phyloP scores from a whole-genome alignment of 2,888 invertebrate species.

The Blastobasis adustella region DNA sequence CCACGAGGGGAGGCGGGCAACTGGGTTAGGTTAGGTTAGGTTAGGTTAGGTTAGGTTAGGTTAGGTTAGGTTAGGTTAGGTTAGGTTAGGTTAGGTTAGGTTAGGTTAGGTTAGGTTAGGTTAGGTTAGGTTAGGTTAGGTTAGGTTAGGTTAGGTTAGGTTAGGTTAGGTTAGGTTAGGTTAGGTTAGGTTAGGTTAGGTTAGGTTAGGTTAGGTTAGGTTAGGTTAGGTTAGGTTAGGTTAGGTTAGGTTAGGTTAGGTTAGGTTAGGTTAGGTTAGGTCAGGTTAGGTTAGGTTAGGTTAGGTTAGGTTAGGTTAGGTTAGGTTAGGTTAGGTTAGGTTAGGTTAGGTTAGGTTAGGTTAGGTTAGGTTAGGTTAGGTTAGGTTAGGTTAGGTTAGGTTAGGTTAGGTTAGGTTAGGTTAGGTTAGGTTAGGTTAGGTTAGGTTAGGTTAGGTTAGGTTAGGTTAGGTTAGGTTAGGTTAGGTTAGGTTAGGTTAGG shows the following conservation, averaged over 20 bases:
- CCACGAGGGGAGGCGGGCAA: not conserved
- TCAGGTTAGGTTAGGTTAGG: slow-evolving; percentile 9
- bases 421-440: slow-evolving; percentile 8
- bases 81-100: slow-evolving; percentile 4
- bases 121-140: slow-evolving; percentile 7
- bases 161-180: slow-evolving; percentile 12
- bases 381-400: slow-evolving; percentile 8
- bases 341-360: slow-evolving; percentile 10
- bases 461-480: slow-evolving; percentile 13
- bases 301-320: slow-evolving; percentile 11
- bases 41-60: slow-evolving; percentile 3
- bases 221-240: slow-evolving; percentile 15
- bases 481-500: slow-evolving; percentile 10
- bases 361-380: slow-evolving; percentile 7
- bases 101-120: slow-evolving; percentile 7
- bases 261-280: slow-evolving; percentile 9
- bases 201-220: slow-evolving; percentile 11
- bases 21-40: slow-evolving; percentile 10
- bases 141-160: slow-evolving; percentile 6
- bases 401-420: slow-evolving; percentile 5
- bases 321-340: slow-evolving; percentile 11
- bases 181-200: slow-evolving; percentile 6
- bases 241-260: slow-evolving; percentile 10
- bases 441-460: slow-evolving; percentile 13
- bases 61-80: slow-evolving; percentile 5